Evolutionary conservation across 2,113 vertebrate species (phyloP), one percentile per base, ranked within the genome.

Genomic region (Halcyon senegalensis): DNA sequence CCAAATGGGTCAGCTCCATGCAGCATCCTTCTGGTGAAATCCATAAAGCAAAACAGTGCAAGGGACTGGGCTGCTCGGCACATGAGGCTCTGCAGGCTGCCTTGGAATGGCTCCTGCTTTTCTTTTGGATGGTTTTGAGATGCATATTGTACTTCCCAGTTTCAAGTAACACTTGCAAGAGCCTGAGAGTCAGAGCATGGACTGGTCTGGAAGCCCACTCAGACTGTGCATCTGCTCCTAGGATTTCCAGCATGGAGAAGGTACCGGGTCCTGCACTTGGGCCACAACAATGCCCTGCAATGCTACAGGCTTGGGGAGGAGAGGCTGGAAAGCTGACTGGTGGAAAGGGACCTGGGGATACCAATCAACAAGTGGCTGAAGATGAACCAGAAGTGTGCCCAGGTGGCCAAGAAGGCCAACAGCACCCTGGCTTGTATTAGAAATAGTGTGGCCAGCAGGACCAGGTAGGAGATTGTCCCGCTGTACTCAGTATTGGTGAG

Each of bases 21-120:
- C 58, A 44, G 51, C 51, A 17, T n/a, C 27, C 5, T 31, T 10
- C 31, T 67, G 30, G 39, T 60, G n/a, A 55, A 84, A 79, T 25
- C n/a, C 4, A 0, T 33, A 55, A 24, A 7, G 30, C 60, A 78
- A 46, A 23, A 6, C 33, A 27, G 5, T 14, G 37, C 23, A 27
- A 66, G 75, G 37, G 58, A 16, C 33, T 33, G 31, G 24, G 27
- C 9, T 20, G 7, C 35, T 62, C 0, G 1, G 6, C 3, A 1
- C 1, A 5, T 43, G 13, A 17, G 19, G 16, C 7, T 70, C 59
- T 39, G 21, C 13, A 23, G 10, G 16, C 16, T 31, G 31, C 46
- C 20, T 68, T n/a, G 28, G 23, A 68, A 28, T 44, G 2, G 5
- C 18, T 66, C 20, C 10, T 59, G 44, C 28, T 81, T 80, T 78